Base-by-base conservation (phyloP, 2,888 invertebrate species). In the Cantharis nigra region DNA sequence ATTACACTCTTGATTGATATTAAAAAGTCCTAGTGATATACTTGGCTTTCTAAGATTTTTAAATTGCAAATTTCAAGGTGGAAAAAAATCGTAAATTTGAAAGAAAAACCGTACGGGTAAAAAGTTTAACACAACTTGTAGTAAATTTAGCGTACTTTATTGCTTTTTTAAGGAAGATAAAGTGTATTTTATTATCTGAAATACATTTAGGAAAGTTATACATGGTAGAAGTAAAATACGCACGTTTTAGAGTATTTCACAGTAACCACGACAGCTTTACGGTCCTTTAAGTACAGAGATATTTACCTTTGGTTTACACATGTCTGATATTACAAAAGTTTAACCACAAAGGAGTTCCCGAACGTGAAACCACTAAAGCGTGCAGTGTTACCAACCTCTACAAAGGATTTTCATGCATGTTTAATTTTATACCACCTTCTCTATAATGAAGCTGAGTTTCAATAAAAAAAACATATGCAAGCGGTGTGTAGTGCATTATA, bases 241-340 rank as follows among this genome's bases (percentile, higher is more conserved):
- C 18, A 67, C 16, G 13, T 67, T 67, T 67, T 23, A 26, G 65
- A 23, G 26, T 67, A 67, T 67, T 67, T 67, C 20, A 23, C 23
- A 9, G 26, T 13, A 67, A 67, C n/a, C 65, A 23, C 65, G 65
- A 67, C 65, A 67, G 65, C 65, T 67, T 67, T 67, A 67, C n/a
- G 23, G 65, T n/a, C 65, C 26, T 65, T 23, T 23, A 20, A 67
- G 65, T 67, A 49, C n/a, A 67, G 65, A 67, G 26, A 67, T 67
- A 67, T 67, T 67, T 67, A 67, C 65, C 65, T 67, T 67, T 67
- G 65, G 65, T 67, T 67, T 67, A 67, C 20, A 67, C 65, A 67
- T 26, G 65, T 23, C n/a, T 23, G 65, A 67, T 20, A 67, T 67
- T 67, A 20, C 65, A 67, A 67, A 67, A 67, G 18, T 67, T 67